Base-by-base conservation (phyloP, 2,888 invertebrate species). In the Aquatica leii region DNA sequence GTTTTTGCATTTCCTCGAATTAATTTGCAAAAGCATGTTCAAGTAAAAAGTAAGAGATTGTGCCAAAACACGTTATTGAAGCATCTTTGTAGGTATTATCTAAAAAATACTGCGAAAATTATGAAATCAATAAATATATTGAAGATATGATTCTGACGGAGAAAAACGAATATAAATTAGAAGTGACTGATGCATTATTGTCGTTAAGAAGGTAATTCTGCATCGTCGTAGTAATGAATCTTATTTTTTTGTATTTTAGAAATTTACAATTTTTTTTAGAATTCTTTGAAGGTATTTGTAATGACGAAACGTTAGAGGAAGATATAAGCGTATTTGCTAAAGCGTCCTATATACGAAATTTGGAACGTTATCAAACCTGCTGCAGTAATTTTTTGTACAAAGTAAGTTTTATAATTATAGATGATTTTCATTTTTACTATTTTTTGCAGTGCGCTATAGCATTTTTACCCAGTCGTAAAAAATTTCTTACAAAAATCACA, bases 241-340 rank as follows among this genome's bases (percentile, higher is more conserved):
- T n/a, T n/a, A n/a, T n/a, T n/a, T n/a, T n/a, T n/a, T n/a, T n/a
- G 4, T 4, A 43, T 48, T 48, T 14, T 31, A 52, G 52, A n/a
- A 1, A 34, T 9, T 52, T 52, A 18, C 35, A 52, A 1, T 52
- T 52, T 34, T 34, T 52, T 14, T 14, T 52, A 9, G 52, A 52
- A 17, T 52, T 31, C n/a, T 52, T 52, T 52, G 52, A 52, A 35
- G 35, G 35, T 14, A 18, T 52, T 8, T 18, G 31, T 52, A 52
- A 52, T 17, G 52, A 52, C 17, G 37, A 52, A 34, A 15, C 17
- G 14, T 15, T 18, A 1, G 11, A 14, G n/a, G 52, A 52, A 37
- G 1, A 15, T 52, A 34, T 31, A 5, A 35, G 35, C 17, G 9
- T 18, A 6, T 17, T 52, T 17, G 18, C 34, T 34, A 52, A 52